phyloP scores from a whole-genome alignment of 2,113 vertebrate species.

The Stigmatopora nigra region DNA sequence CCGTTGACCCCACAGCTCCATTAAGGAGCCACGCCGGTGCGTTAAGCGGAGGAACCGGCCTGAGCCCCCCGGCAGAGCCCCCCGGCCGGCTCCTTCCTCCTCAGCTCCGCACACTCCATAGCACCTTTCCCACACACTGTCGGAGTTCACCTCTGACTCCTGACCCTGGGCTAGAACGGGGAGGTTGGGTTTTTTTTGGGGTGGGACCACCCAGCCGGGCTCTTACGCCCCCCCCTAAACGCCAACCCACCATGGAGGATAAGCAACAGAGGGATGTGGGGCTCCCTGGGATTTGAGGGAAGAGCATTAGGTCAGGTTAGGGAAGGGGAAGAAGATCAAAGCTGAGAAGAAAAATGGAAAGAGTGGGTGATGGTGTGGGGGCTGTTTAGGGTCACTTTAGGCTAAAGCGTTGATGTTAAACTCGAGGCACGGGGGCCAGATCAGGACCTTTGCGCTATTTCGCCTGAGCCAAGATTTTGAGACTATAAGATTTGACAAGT shows the following conservation, averaged over 20 bases:
- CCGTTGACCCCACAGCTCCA: conserved; percentile 47
- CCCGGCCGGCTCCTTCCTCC: conserved; percentile 13
- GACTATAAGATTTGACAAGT: no score
- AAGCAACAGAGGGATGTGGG: conserved; percentile 32
- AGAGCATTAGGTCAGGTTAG: conserved; percentile 20
- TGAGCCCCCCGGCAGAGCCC: conserved; percentile 26
- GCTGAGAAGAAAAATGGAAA: conserved; percentile 28
- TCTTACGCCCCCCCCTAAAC: conserved; percentile 41
- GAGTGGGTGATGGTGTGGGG: conserved; percentile 19
- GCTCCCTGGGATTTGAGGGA: conserved; percentile 23
- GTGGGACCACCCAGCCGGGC: conserved; percentile 67
- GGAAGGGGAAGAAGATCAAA: conserved; percentile 48
- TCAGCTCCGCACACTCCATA: conserved; percentile 40
- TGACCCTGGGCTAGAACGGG: conserved; percentile 46
- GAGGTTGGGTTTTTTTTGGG: conserved; percentile 17
- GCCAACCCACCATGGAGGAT: conserved; percentile 21
- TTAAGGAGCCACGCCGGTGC: conserved; percentile 25
- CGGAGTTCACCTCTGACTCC: conserved; percentile 64
- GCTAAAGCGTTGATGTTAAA: neutral
- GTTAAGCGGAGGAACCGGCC: conserved; percentile 34
- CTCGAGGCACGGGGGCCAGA: neutral
- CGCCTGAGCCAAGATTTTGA: neutral
- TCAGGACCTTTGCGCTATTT: neutral
- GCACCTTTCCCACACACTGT: conserved; percentile 71
- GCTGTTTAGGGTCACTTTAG: conserved; percentile 37